These are phyloP conservation scores for Oceanodroma tethys DNA, from an alignment of 2,113 vertebrate genomes.

Conservation along the genomic window DNA sequence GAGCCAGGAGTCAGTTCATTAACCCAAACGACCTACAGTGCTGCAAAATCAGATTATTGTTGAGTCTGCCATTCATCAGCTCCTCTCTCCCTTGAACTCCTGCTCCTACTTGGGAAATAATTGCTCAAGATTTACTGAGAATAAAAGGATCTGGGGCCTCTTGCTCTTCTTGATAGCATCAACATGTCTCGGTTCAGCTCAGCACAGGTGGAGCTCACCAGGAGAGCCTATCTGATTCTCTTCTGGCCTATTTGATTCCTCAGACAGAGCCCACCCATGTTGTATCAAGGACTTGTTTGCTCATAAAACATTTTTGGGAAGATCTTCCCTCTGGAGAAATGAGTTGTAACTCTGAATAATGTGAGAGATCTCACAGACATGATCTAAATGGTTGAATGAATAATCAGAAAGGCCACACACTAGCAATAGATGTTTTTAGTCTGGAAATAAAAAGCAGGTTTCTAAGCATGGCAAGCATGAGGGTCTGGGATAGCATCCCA, in stretches of 20 bases:
- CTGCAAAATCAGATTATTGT: conserved; percentile 14
- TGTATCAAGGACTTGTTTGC: background rate
- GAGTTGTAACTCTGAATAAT: background rate
- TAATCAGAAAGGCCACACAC: background rate
- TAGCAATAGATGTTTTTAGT: fast-evolving
- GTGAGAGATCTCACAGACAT: background rate
- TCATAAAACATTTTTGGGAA: background rate
- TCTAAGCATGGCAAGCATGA: background rate
- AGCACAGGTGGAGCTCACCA: background rate
- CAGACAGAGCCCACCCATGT: background rate
- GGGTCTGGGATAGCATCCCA: background rate
- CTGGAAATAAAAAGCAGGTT: background rate
- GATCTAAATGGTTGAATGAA: background rate
- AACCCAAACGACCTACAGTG: background rate
- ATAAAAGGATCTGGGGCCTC: background rate
- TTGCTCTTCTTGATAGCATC: background rate
- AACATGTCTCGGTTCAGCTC: background rate
- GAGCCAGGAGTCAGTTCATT: conserved; percentile 16
- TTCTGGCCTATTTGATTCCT: background rate
- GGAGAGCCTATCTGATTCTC: background rate
- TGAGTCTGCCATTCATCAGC: conserved; percentile 18
- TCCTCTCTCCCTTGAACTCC: background rate
- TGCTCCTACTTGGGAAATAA: background rate
- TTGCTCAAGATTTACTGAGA: background rate
- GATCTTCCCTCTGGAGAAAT: background rate